Evolutionary conservation across 2,888 invertebrate species (phyloP).

Genomic region (Lycaena phlaeas): DNA sequence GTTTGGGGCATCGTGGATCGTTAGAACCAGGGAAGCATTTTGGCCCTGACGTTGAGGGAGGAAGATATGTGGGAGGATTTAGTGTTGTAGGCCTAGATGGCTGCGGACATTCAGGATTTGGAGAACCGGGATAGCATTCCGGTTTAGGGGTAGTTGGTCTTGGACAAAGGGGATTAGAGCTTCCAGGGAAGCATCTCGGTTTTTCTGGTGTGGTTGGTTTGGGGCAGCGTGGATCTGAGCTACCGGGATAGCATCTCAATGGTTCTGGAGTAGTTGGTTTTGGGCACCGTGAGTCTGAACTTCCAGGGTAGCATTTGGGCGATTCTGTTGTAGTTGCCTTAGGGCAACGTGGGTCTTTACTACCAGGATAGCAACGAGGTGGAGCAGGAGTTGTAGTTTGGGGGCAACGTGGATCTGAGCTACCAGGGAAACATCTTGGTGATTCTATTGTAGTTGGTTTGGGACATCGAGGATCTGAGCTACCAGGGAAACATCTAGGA

Average conservation of each 20-base stretch:
- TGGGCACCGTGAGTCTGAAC: slow-evolving; percentile 22
- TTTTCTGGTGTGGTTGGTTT: slow-evolving; percentile 24
- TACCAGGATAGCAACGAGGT: slow-evolving; percentile 26
- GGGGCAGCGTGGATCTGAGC: slow-evolving; percentile 29
- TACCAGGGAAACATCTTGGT: background rate
- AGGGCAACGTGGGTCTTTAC: slow-evolving; percentile 7
- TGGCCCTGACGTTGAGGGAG: slow-evolving; percentile 25
- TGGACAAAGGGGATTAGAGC: slow-evolving; percentile 27
- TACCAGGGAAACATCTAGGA: background rate
- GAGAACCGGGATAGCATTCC: slow-evolving; percentile 32
- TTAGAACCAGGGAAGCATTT: slow-evolving; percentile 21
- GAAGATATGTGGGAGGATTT: slow-evolving; percentile 30
- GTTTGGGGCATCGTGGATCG: slow-evolving; percentile 29
- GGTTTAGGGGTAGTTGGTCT: slow-evolving; percentile 25
- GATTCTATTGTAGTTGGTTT: slow-evolving; percentile 11
- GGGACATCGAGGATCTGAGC: slow-evolving; percentile 17
- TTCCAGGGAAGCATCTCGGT: slow-evolving; percentile 32
- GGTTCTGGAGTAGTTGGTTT: slow-evolving; percentile 14
- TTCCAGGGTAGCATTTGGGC: slow-evolving; percentile 3
- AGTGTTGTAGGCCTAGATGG: slow-evolving; percentile 29
- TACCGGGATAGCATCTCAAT: slow-evolving; percentile 33
- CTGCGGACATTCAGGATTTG: slow-evolving; percentile 30
- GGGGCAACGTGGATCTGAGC: slow-evolving; percentile 17
- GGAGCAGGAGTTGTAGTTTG: slow-evolving; percentile 16
- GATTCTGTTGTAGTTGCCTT: background rate